Evolutionary conservation across 2,888 invertebrate species (phyloP).

Genomic region (Pseudococcus viburni): DNA sequence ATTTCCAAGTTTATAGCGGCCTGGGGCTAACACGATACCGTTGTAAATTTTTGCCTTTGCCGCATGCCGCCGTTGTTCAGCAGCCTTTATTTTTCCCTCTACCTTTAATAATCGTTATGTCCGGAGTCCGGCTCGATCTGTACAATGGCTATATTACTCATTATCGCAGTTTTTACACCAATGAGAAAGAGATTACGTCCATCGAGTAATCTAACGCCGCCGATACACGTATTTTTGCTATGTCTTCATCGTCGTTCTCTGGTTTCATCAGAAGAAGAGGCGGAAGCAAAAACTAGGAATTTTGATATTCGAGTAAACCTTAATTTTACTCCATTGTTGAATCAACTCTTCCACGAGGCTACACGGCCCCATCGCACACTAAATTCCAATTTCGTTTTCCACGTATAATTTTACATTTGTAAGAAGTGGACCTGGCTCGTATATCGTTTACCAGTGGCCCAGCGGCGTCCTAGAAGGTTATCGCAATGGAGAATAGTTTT

Average conservation of each 20-base stretch:
- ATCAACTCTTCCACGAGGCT: not conserved
- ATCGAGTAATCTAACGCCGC: too few species aligned
- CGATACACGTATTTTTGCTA: too few species aligned
- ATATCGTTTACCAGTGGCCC: not conserved
- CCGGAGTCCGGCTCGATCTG: not conserved
- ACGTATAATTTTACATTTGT: not conserved
- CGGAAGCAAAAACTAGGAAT: not conserved
- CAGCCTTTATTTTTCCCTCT: not conserved
- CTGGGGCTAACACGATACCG: constrained; percentile 58
- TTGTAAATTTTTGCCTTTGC: constrained; percentile 27
- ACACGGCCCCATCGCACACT: not conserved
- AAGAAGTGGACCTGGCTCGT: not conserved
- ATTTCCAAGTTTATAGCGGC: constrained; percentile 60
- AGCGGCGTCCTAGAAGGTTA: not conserved
- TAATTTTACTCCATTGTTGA: not conserved
- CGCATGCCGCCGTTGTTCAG: not conserved
- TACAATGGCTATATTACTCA: not conserved
- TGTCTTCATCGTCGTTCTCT: not conserved
- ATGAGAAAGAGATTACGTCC: not conserved
- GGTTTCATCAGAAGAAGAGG: not conserved
- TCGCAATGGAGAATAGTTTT: not conserved
- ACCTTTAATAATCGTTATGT: constrained; percentile 38
- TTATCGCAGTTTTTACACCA: not conserved
- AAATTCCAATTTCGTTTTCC: not conserved
- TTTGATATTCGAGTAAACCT: not conserved